Conservation (phyloP, 1,140 invertebrate genomes). For the Luehdorfia chinensis region DNA sequence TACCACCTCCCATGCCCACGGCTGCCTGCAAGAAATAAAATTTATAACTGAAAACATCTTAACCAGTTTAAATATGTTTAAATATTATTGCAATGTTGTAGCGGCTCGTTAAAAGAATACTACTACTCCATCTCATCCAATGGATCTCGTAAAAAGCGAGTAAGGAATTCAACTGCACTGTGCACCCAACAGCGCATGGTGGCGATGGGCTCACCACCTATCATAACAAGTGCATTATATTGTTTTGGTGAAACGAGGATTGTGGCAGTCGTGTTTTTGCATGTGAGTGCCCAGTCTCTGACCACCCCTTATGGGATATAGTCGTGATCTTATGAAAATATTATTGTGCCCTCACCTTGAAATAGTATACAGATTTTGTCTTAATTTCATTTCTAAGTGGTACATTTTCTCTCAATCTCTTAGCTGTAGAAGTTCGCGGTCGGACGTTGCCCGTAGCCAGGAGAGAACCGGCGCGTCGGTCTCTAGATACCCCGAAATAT, state of each 20-base stretch:
- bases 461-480: conserved; percentile 48
- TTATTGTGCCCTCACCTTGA: conserved; percentile 37
- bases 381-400: conserved; percentile 43
- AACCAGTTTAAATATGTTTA: not conserved
- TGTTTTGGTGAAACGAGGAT: no score
- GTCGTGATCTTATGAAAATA: no score
- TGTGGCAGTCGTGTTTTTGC: no score
- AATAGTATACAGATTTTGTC: conserved; percentile 56
- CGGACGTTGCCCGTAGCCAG: conserved; percentile 45
- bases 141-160: no score
- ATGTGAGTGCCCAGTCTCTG: no score
- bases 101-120: no score
- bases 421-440: conserved; percentile 49
- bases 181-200: no score
- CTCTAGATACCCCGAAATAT: conserved; percentile 49
- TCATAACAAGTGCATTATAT: no score
- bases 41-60: not conserved
- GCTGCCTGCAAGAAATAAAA: conserved; percentile 30
- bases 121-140: no score
- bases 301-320: no score
- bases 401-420: conserved; percentile 46
- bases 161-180: no score
- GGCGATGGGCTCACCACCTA: no score
- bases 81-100: not conserved
- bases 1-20: conserved; percentile 37